Evolutionary conservation across 2,113 vertebrate species (phyloP), one percentile per base, ranked within the genome.

Genomic region (Labeo rohita): DNA sequence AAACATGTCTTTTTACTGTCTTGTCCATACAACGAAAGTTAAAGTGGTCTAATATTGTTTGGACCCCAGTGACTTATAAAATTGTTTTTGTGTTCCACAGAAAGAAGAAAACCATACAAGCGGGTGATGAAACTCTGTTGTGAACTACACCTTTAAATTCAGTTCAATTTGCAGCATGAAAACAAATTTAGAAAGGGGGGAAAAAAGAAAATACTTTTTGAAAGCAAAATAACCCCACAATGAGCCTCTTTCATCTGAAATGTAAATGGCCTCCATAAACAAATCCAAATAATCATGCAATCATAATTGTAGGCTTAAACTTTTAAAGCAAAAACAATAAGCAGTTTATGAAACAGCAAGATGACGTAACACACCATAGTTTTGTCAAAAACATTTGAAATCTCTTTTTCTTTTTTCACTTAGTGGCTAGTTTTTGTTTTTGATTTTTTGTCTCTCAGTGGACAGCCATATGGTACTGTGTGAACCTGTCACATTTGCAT

Each of bases 381-480:
- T 61, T 61, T 21, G 21, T n/a, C 56, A 61, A n/a, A 59, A 16
- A 21, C 16, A 16, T 6, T 50, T 13, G 0, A 13, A 54, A 16
- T 18, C 16, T 18, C 52, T 4, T 39, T 39, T 39, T 39, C 3
- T 39, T 9, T 50, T 34, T 52, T 77, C 84, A 45, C 45, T 88
- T 49, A 13, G 54, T 50, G 56, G 65, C 36, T n/a, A 59, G 74
- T 74, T n/a, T 74, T 45, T 83, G 52, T 86, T 88, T 88, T 85
- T 85, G 54, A 81, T 66, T 66, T 65, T 88, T 85, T 74, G 80
- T 88, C 73, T 84, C 80, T 73, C 84, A 83, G 73, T 88, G 74
- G 84, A 86, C 87, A 86, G 74, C 84, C 84, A 88, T 79, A 84
- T 86, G 87, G 87, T 84, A 74, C 28, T 56, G 45, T 84, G 84